Base-by-base conservation (phyloP, 2,797 vertebrate species). In the Sphenopsis melanotis region DNA sequence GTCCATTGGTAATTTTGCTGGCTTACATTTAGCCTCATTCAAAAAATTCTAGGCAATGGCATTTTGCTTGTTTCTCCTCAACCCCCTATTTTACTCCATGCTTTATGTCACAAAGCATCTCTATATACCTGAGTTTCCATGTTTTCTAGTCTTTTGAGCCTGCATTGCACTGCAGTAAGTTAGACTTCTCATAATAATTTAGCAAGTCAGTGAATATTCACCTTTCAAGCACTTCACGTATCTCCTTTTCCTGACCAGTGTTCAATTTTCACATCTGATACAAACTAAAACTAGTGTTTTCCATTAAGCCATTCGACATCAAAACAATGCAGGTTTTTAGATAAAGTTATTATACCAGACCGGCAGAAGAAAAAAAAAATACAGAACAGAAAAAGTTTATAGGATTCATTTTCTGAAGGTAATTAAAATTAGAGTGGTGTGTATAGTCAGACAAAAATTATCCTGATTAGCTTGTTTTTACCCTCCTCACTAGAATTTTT, bases 51-150 rank as follows among this genome's bases (percentile, higher is more conserved):
- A 74, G 24, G 19, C 57, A 80, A 46, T 16, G 7, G 14, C 21
- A 90, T 75, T 81, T 83, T 36, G 34, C 11, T 26, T 55, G 8
- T 8, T 86, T 42, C 4, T 16, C 16, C 19, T 3, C 17, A 29
- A 37, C 0, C 10, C 3, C 7, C 3, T 10, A 14, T 39, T 68
- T 78, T 21, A 30, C 10, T 59, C 13, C 6, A 2, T 5, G 12
- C 9, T 87, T 87, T 39, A 39, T 1, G 1, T 26, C 27, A 6
- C n/a, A 6, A 63, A 57, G 39, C 42, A 79, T 44, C n/a, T 32
- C 39, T 29, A 36, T 8, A n/a, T 32, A 66, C 14, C 44, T 24
- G 56, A 60, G 2, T 59, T 79, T 66, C 12, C 15, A 14, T 2
- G 7, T 21, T 55, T 70, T 46, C 66, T 53, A 53, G 18, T 77